Evolutionary conservation across 2,888 invertebrate genomes (phyloP).

Genomic region (Sinelater perroti): DNA sequence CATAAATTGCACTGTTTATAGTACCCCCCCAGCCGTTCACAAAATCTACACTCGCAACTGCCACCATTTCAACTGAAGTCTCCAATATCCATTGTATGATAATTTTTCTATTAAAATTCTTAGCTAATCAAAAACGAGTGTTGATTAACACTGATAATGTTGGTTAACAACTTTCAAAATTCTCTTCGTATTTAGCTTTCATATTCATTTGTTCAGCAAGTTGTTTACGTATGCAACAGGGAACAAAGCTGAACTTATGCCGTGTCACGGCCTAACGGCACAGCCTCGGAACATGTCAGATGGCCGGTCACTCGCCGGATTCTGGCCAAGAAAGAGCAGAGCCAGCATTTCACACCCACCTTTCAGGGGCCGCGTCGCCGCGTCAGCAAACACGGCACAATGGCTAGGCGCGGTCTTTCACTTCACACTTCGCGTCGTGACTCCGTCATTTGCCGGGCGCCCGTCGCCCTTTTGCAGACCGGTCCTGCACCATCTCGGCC

Average conservation of each 20-base stretch:
- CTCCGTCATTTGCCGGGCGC: constrained; percentile 33
- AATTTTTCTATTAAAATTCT: no score
- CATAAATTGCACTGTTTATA: no score
- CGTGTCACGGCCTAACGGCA: background rate
- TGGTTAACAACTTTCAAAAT: no score
- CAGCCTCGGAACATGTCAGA: constrained; percentile 4
- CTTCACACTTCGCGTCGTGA: constrained; percentile 38
- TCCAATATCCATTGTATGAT: no score
- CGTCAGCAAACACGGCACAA: constrained; percentile 31
- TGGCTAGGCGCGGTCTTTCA: constrained; percentile 40
- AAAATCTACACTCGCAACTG: no score
- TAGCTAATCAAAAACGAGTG: no score
- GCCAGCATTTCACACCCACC: constrained; percentile 30
- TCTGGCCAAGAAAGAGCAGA: constrained; percentile 11
- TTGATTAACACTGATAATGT: no score
- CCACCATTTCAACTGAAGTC: no score
- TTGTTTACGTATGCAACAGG: no score
- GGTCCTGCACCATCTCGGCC: constrained; percentile 25
- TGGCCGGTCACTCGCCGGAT: background rate
- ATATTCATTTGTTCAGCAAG: no score
- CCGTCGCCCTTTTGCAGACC: constrained; percentile 21
- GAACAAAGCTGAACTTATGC: background rate
- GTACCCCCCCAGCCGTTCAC: no score
- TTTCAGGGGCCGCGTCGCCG: constrained; percentile 19
- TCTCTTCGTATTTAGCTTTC: no score